Evolutionary conservation across 2,113 vertebrate genomes (phyloP), one percentile per base, ranked within the genome.

Genomic region (Ahaetulla prasina): DNA sequence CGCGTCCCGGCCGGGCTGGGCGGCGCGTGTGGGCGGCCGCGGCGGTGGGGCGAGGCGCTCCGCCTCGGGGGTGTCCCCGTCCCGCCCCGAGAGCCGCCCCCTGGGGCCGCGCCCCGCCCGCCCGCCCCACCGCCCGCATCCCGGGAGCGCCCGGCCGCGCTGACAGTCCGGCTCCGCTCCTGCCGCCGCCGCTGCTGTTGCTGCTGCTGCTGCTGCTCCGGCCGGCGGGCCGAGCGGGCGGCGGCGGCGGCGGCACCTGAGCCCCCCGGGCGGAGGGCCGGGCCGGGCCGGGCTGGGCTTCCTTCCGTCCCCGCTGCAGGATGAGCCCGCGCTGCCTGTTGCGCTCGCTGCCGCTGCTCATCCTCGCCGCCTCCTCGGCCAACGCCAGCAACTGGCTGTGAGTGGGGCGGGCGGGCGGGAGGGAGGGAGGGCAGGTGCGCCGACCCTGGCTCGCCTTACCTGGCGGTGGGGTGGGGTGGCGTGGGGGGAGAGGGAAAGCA

Each of bases 371-470:
- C 95, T 98, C 99, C 97, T 99, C 98, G 84, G 98, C 98, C 96
- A 98, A 98, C 96, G 98, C 99, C 93, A 99, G 99, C 98, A 99
- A 99, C 98, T 99, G 99, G 99, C 98, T 99, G 99, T 99, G 98
- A 99, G 99, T 99, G 95, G 95, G 91, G 91, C 93, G 92, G 93
- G 84, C 93, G 92, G 93, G 74, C 20, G 49, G 49, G 74, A 3
- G 92, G 93, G 74, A 16, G 49, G 49, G 74, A 3, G 35, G 53
- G 43, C 43, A 55, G 90, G 30, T 89, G 90, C 52, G 39, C 90
- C 1, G 87, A 57, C 43, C 6, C 80, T 90, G 45, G 49, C 11
- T 27, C 2, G 23, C 14, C 60, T 63, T 35, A 30, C 43, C 63
- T 68, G 63, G 63, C 30, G 25, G 60, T 0, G 25, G 8, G 25